A percentile compares a stretch with the other conserved stretches of the same genome.
Evolutionary conservation across 2,113 vertebrate species (phyloP).

Genomic region (Aleadryas rufinucha): DNA sequence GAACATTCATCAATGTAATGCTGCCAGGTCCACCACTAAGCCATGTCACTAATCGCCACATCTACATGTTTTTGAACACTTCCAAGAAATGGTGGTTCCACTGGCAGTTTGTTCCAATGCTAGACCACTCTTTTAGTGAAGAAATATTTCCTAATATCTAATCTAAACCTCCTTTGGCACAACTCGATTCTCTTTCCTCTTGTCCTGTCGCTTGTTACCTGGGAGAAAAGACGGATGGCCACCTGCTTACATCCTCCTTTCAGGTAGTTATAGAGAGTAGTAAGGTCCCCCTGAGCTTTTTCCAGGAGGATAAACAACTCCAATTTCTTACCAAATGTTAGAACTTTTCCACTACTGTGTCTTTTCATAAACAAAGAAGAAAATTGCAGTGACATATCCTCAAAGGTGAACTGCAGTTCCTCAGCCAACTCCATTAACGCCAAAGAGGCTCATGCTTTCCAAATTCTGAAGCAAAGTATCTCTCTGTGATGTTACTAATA

Average conservation of each 20-base stretch:
- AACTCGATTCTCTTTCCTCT: neutral
- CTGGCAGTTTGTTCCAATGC: neutral
- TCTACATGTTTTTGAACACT: neutral
- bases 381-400: neutral
- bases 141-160: neutral
- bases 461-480: neutral
- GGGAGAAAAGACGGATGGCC: neutral
- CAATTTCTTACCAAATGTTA: neutral
- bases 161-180: neutral
- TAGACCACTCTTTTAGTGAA: neutral
- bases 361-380: neutral
- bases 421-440: neutral
- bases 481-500: neutral
- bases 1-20: neutral
- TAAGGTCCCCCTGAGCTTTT: neutral
- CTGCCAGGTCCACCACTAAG: neutral
- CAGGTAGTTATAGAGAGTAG: neutral
- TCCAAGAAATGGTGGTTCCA: neutral
- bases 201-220: neutral
- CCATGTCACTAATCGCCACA: neutral
- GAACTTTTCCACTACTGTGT: neutral
- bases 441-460: neutral
- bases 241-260: neutral
- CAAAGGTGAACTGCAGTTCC: neutral
- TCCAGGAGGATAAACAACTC: neutral